Percentiles rank a stretch among this genome's conserved stretches.
Evolutionary conservation across 2,113 vertebrate species (phyloP).

Genomic region (Mandrillus leucophaeus): DNA sequence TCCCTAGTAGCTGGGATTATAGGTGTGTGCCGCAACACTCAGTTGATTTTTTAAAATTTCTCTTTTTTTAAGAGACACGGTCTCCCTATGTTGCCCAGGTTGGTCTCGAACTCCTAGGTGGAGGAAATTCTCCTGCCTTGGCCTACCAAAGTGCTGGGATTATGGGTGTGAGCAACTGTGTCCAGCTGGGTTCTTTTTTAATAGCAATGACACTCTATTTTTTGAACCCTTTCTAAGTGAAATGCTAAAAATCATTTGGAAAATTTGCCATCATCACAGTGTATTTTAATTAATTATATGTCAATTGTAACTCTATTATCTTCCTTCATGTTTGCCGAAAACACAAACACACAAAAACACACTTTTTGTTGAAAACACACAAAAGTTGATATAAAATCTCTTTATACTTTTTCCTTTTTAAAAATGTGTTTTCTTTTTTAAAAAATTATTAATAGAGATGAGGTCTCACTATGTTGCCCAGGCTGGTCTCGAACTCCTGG

Average conservation of each 20-base stretch:
- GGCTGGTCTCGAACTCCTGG: no score
- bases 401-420: neutral
- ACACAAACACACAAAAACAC: neutral
- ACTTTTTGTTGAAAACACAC: neutral
- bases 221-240: neutral
- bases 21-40: neutral
- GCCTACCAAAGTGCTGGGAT: neutral
- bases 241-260: neutral
- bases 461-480: no score
- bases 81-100: neutral
- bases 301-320: neutral
- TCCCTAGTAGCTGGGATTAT: neutral
- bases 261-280: neutral
- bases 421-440: no score
- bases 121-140: neutral
- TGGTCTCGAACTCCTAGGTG: neutral
- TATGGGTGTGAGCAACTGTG: neutral
- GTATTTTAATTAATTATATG: neutral
- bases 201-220: neutral
- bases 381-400: neutral
- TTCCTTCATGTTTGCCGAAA: neutral
- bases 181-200: neutral
- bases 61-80: neutral
- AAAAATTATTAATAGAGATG: no score
- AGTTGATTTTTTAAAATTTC: neutral